Evolutionary conservation across 2,797 vertebrate genomes (phyloP).

Genomic region (Protosalanx chinensis): DNA sequence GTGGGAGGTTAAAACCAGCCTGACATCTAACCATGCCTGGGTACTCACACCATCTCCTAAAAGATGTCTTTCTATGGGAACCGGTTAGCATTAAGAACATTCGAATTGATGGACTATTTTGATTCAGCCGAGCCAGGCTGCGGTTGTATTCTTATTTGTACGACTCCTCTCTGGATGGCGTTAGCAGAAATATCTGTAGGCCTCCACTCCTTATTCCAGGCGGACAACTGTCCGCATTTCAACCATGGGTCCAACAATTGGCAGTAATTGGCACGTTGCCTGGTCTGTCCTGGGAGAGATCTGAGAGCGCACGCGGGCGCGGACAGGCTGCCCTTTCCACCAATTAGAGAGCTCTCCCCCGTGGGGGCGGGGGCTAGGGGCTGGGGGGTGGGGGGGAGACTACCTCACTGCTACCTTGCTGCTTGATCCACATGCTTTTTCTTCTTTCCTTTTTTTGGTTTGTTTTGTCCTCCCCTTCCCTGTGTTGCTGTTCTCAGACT

Average conservation of each 20-base stretch:
- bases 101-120: background rate
- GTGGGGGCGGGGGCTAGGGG: conserved; percentile 55
- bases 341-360: conserved; percentile 76
- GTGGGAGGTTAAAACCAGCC: conserved; percentile 7
- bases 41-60: background rate
- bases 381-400: conserved; percentile 17
- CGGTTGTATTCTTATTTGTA: conserved; percentile 8
- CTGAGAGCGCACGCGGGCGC: conserved; percentile 65
- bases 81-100: background rate
- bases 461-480: conserved; percentile 31
- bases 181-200: conserved; percentile 42
- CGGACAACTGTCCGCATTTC: conserved; percentile 80
- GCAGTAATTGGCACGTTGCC: conserved; percentile 80
- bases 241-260: conserved; percentile 76
- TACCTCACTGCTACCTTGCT: conserved; percentile 63
- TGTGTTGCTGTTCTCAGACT: conserved; percentile 1
- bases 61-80: background rate
- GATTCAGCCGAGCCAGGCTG: conserved; percentile 2
- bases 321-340: conserved; percentile 76
- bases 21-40: background rate
- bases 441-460: no score
- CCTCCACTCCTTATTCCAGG: conserved; percentile 65
- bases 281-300: conserved; percentile 76
- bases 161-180: background rate
- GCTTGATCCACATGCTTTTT: conserved; percentile 72